Percentiles rank a stretch among this genome's conserved stretches.
These are phyloP conservation scores for Meda fulgida DNA, from an alignment of 2,797 vertebrate species.

Conservation along the genomic window DNA sequence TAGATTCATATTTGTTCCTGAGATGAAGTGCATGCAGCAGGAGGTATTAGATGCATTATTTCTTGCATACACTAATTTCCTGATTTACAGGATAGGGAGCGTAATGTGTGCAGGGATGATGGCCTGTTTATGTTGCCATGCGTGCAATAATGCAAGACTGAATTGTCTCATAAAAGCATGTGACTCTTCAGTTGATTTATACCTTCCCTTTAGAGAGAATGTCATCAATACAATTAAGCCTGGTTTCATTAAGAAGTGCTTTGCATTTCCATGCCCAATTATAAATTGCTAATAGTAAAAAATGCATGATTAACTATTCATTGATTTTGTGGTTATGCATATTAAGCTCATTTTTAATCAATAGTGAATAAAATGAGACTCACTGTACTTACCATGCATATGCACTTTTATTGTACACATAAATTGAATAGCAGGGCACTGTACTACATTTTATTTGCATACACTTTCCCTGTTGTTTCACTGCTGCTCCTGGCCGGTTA, in stretches of 20 bases:
- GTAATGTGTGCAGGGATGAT: slow-evolving; percentile 37
- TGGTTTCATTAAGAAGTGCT: neutral
- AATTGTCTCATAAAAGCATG: slow-evolving; percentile 51
- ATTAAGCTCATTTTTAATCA: slow-evolving; percentile 9
- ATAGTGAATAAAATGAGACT: neutral
- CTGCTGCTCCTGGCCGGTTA: slow-evolving; percentile 14
- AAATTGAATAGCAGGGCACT: slow-evolving; percentile 7
- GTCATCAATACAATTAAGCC: slow-evolving; percentile 11
- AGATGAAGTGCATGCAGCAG: slow-evolving; percentile 26
- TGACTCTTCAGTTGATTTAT: slow-evolving; percentile 37
- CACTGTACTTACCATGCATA: neutral
- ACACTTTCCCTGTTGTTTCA: slow-evolving; percentile 27
- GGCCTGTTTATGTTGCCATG: slow-evolving; percentile 52
- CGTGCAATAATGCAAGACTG: slow-evolving; percentile 36
- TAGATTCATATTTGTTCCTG: slow-evolving; percentile 9
- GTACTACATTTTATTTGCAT: slow-evolving; percentile 26
- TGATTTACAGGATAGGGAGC: slow-evolving; percentile 51
- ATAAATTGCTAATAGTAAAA: slow-evolving; percentile 17
- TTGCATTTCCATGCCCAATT: slow-evolving; percentile 24
- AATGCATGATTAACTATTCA: slow-evolving; percentile 7
- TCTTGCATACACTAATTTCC: slow-evolving; percentile 38
- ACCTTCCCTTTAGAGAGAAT: slow-evolving; percentile 7
- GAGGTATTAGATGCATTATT: slow-evolving; percentile 37
- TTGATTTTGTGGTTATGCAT: slow-evolving; percentile 16
- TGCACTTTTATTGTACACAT: slow-evolving; percentile 2